These are phyloP conservation scores for Dipus sagitta DNA, from an alignment of 2,797 vertebrate genomes.

Conservation along the genomic window DNA sequence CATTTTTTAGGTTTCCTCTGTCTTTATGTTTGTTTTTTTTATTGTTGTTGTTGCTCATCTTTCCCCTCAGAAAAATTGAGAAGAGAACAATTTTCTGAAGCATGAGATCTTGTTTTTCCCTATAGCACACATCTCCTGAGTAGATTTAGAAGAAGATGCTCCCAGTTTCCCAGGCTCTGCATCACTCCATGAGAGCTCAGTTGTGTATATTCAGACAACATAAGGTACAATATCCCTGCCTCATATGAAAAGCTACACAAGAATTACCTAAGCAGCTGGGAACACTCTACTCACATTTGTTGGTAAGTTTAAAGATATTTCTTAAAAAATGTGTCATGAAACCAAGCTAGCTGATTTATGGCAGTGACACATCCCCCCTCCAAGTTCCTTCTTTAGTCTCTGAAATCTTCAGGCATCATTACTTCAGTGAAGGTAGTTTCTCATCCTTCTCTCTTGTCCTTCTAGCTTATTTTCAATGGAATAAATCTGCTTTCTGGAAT, in stretches of 20 bases:
- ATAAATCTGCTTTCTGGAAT: neutral
- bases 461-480: constrained; percentile 12
- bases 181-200: neutral
- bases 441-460: neutral
- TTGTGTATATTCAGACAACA: fast-evolving
- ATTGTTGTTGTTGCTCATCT: neutral
- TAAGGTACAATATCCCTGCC: too few relatives aligned
- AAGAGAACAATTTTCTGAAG: constrained; percentile 32
- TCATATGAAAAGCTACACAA: neutral
- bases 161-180: neutral
- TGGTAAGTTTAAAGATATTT: constrained; percentile 1
- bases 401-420: neutral
- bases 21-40: neutral
- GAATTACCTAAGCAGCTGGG: neutral
- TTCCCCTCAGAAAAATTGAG: neutral
- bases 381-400: neutral
- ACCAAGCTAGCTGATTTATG: neutral
- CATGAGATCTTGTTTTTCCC: neutral
- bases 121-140: neutral
- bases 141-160: neutral
- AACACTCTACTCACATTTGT: neutral
- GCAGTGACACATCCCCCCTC: neutral
- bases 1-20: constrained; percentile 37
- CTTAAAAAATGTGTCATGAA: neutral
- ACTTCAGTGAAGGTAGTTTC: neutral